A percentile compares a stretch with the other conserved stretches of the same genome.
phyloP scores from a whole-genome alignment of 64 coral and sea anemone species.

The Montipora sp. region DNA sequence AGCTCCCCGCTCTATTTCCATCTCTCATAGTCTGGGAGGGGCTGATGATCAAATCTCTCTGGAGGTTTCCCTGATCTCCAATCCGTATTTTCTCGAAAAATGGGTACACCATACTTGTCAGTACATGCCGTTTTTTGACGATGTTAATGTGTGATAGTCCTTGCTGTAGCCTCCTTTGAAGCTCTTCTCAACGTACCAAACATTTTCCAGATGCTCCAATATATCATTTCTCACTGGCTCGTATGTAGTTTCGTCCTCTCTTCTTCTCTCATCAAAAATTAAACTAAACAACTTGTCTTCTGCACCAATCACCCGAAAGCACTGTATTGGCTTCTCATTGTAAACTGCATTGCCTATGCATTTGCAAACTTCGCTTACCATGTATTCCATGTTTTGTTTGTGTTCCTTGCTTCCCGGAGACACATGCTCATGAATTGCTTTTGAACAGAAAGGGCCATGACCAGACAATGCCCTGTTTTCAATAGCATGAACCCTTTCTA shows the following conservation, averaged over 20 bases:
- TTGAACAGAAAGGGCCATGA: conserved; percentile 48
- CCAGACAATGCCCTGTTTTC: conserved; percentile 53
- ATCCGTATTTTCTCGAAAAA: conserved; percentile 24
- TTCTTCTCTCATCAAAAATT: conserved; percentile 42
- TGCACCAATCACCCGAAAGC: conserved; percentile 39
- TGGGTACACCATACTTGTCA: conserved; percentile 42
- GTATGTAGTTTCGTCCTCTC: conserved; percentile 29
- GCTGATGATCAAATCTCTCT: conserved; percentile 58
- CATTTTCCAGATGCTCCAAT: conserved; percentile 35
- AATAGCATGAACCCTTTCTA: conserved; percentile 42
- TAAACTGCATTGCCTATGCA: conserved; percentile 43
- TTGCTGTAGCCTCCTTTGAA: conserved; percentile 31
- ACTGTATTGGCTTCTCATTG: conserved; percentile 23
- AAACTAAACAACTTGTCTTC: conserved; percentile 6
- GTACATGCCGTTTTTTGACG: conserved; percentile 26
- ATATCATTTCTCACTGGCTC: conserved; percentile 12
- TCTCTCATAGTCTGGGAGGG: conserved; percentile 44
- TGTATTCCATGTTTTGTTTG: conserved; percentile 61
- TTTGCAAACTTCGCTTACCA: conserved; percentile 26
- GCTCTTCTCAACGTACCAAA: conserved; percentile 24
- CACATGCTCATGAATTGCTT: conserved; percentile 11
- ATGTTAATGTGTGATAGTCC: conserved; percentile 38
- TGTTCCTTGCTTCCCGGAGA: conserved; percentile 30
- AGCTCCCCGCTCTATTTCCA: conserved; percentile 52
- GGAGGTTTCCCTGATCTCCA: background rate